Evolutionary conservation across 2,888 invertebrate genomes (phyloP).

Genomic region (Bhutanitis thaidina): DNA sequence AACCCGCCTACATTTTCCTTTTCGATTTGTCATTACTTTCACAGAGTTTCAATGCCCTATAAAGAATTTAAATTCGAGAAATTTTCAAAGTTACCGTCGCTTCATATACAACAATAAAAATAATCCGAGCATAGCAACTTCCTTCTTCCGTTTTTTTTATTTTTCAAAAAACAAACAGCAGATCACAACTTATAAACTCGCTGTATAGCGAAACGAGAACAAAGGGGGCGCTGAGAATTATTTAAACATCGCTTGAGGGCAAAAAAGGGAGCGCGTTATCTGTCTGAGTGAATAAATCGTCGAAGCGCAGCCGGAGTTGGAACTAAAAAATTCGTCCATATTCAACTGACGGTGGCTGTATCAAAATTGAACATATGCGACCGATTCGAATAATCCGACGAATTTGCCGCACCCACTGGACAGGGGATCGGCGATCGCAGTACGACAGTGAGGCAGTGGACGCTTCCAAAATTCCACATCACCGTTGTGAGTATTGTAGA

Average conservation of each 20-base stretch:
- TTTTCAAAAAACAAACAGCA: slow-evolving; percentile 23
- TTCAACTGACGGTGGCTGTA: not conserved
- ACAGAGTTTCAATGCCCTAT: too few species aligned
- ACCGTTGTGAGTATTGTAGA: too few species aligned
- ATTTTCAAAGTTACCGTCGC: too few species aligned
- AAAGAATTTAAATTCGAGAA: too few species aligned
- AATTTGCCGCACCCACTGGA: too few species aligned
- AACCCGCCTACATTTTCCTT: too few species aligned
- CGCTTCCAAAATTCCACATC: too few species aligned
- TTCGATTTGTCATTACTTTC: too few species aligned
- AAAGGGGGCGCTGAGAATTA: slow-evolving; percentile 46
- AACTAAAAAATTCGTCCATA: slow-evolving; percentile 21
- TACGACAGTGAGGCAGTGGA: too few species aligned
- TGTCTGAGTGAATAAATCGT: slow-evolving; percentile 60
- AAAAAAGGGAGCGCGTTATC: slow-evolving; percentile 46
- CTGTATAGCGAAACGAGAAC: slow-evolving; percentile 26
- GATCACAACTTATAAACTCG: slow-evolving; percentile 30
- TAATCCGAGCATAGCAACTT: slow-evolving; percentile 7
- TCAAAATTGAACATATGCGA: not conserved
- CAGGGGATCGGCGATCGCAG: too few species aligned
- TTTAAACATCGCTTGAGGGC: slow-evolving; percentile 53
- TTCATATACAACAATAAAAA: not conserved
- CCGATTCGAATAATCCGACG: not conserved
- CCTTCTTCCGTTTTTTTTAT: not conserved
- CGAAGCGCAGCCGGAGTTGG: slow-evolving; percentile 28